These are phyloP conservation scores for Ictidomys tridecemlineatus DNA, from an alignment of 2,113 vertebrate genomes.

Conservation along the genomic window DNA sequence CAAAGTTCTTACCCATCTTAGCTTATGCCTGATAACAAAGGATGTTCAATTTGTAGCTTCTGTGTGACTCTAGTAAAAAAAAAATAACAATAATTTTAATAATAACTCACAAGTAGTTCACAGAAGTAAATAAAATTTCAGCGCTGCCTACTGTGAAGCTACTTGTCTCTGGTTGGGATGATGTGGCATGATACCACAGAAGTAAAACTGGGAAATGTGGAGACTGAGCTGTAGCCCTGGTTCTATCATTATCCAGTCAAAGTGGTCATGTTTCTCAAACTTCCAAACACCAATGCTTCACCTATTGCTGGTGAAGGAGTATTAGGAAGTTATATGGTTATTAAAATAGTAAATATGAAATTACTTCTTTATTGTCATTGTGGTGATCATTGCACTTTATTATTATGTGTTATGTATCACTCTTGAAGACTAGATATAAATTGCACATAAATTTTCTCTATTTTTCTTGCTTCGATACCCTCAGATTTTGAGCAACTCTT, in stretches of 20 bases:
- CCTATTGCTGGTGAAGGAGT: not conserved
- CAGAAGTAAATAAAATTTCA: conserved; percentile 30
- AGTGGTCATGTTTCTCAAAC: not conserved
- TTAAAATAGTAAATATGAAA: not conserved
- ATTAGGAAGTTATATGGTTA: not conserved
- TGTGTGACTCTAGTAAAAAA: not conserved
- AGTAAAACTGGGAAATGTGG: not conserved
- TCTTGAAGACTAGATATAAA: not conserved
- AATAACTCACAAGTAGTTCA: not conserved
- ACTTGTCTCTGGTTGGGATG: not conserved
- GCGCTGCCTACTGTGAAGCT: not conserved
- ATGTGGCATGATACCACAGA: not conserved
- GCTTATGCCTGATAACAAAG: not conserved
- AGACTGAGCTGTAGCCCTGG: not conserved
- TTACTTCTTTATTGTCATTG: not conserved
- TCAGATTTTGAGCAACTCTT: conserved; percentile 36
- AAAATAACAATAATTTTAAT: too few relatives aligned
- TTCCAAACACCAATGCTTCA: not conserved
- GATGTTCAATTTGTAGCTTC: conserved; percentile 26
- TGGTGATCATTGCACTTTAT: not conserved
- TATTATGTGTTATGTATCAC: not conserved
- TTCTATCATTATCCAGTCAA: not conserved
- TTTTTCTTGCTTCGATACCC: conserved; percentile 23
- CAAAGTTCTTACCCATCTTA: conserved; percentile 3
- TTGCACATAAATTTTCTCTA: not conserved